phyloP scores from a whole-genome alignment of 2,797 vertebrate genomes.

The Helostoma temminkii region DNA sequence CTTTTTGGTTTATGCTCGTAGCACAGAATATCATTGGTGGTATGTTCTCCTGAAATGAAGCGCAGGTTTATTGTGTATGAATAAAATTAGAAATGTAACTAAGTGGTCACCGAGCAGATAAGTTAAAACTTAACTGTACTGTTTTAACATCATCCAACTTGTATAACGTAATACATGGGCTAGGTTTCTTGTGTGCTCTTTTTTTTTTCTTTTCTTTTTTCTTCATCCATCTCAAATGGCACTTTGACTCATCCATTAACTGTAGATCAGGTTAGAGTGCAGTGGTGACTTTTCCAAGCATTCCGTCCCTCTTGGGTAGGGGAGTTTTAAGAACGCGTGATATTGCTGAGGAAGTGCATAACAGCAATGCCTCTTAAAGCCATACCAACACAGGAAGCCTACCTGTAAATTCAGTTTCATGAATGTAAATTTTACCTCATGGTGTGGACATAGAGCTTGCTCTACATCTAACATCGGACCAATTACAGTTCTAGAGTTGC shows the following conservation, averaged over 20 bases:
- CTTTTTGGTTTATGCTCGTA: constrained; percentile 79
- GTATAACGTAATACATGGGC: constrained; percentile 47
- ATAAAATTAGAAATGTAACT: constrained; percentile 49
- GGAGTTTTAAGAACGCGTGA: constrained; percentile 74
- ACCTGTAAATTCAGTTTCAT: constrained; percentile 80
- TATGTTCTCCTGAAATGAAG: constrained; percentile 68
- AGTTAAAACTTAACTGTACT: constrained; percentile 41
- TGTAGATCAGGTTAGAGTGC: constrained; percentile 76
- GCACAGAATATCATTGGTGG: constrained; percentile 78
- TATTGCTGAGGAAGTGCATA: constrained; percentile 57
- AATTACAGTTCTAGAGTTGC: constrained; percentile 75
- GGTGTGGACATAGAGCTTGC: constrained; percentile 76
- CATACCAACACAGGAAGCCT: constrained; percentile 80
- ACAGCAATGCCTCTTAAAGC: constrained; percentile 77
- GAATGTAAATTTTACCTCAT: constrained; percentile 85
- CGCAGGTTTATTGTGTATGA: constrained; percentile 65
- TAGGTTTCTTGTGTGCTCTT: constrained; percentile 20
- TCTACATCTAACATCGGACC: constrained; percentile 81
- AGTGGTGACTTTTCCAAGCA: constrained; percentile 77
- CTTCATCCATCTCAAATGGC: constrained; percentile 75
- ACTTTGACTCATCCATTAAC: constrained; percentile 78
- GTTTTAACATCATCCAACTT: constrained; percentile 56
- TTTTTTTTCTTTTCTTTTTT: constrained; percentile 12
- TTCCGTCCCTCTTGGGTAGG: constrained; percentile 71
- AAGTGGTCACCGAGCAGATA: constrained; percentile 48